Conservation (phyloP, 2,888 invertebrate species). For the Drosophila fungiperda region DNA sequence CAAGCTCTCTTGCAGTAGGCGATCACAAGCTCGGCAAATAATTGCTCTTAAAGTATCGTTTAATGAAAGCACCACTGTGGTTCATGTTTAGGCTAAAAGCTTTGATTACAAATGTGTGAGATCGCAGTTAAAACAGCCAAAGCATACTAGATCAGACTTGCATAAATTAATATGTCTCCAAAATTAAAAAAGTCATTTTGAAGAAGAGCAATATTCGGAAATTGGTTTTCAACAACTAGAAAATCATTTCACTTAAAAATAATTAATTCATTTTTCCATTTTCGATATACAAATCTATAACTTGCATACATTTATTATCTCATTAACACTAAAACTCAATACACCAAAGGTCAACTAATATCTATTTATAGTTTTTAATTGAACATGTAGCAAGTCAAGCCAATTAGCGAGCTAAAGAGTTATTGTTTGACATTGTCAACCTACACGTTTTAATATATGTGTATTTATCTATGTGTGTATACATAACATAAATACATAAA, state of each 20-base stretch:
- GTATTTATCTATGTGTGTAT: neutral
- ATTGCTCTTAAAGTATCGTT: constrained; percentile 23
- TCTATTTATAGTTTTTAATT: neutral
- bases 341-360: neutral
- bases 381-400: neutral
- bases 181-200: neutral
- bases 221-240: neutral
- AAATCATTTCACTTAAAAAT: neutral
- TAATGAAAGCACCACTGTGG: constrained; percentile 8
- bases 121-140: neutral
- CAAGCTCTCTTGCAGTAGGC: constrained; percentile 13
- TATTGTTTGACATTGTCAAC: neutral
- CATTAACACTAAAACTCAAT: neutral
- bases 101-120: neutral
- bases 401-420: constrained; percentile 1
- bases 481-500: neutral
- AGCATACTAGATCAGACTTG: neutral
- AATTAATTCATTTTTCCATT: neutral
- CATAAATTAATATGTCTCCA: neutral
- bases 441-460: neutral
- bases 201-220: too few species aligned
- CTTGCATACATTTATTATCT: neutral
- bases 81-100: constrained; percentile 40
- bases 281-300: neutral
- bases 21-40: neutral